A percentile compares a stretch with the other conserved stretches of the same genome.
Conservation (phyloP, 2,113 vertebrate species). For the Phylloscopus trochilus region DNA sequence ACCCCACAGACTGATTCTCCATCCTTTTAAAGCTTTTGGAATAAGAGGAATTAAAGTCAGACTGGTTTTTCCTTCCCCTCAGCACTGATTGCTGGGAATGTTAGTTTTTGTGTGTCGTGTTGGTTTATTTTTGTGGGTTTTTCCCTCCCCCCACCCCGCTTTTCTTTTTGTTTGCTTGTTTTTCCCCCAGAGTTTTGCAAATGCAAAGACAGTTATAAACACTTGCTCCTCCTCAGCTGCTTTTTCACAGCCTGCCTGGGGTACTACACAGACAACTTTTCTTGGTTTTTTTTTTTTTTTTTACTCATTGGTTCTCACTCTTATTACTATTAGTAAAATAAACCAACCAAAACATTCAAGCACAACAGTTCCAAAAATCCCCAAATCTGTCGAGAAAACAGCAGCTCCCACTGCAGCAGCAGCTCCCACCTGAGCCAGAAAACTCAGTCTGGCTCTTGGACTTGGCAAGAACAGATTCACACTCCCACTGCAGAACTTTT, state of each 20-base stretch:
- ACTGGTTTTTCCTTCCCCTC: not conserved
- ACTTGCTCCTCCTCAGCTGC: not conserved
- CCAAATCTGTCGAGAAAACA: not conserved
- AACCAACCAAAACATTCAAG: not conserved
- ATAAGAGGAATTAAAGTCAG: not conserved
- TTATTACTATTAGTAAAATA: not conserved
- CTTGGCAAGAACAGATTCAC: not conserved
- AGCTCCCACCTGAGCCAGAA: not conserved
- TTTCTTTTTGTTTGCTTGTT: not conserved
- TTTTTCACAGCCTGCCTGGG: not conserved
- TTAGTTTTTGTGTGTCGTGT: not conserved
- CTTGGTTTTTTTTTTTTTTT: not conserved
- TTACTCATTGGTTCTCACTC: not conserved
- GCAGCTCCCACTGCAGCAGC: not conserved
- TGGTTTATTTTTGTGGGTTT: not conserved
- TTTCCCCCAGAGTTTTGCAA: not conserved
- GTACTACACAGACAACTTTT: not conserved
- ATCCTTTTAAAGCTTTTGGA: not conserved
- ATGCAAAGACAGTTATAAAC: not conserved
- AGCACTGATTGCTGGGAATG: not conserved
- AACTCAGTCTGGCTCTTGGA: not conserved
- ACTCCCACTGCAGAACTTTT: not conserved
- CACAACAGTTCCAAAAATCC: not conserved
- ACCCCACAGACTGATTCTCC: no score
- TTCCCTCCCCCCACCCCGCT: rapidly evolving